Evolutionary conservation across 2,888 invertebrate species (phyloP).

Genomic region (Dryococelus australis): DNA sequence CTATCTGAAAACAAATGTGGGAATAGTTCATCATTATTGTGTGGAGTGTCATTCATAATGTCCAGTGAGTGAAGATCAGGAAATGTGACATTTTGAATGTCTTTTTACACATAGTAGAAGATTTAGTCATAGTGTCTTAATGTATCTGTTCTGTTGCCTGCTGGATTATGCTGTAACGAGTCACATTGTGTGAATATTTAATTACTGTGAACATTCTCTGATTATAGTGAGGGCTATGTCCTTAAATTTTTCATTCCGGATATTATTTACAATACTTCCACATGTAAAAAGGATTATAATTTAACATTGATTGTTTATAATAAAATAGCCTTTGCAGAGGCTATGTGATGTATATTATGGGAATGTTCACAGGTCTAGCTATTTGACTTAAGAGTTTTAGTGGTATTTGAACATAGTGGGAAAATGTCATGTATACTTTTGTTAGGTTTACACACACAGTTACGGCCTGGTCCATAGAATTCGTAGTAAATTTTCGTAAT

Average conservation of each 20-base stretch:
- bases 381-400: neutral
- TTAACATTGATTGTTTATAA: neutral
- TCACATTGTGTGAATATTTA: slow-evolving; percentile 16
- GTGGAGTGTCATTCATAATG: neutral
- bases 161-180: slow-evolving; percentile 19
- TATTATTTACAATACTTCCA: neutral
- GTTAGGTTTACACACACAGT: slow-evolving; percentile 7
- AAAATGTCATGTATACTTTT: slow-evolving; percentile 6
- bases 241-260: slow-evolving; percentile 28
- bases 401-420: neutral
- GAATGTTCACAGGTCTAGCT: neutral
- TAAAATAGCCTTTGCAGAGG: neutral
- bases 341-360: neutral
- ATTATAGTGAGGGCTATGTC: slow-evolving; percentile 30
- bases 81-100: neutral
- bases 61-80: neutral
- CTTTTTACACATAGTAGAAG: neutral
- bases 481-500: slow-evolving; percentile 4
- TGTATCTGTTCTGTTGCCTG: slow-evolving; percentile 27
- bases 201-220: slow-evolving; percentile 12
- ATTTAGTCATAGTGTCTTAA: slow-evolving; percentile 2
- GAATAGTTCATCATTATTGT: neutral
- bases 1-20: neutral
- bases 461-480: slow-evolving; percentile 16
- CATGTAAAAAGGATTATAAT: neutral